Evolutionary conservation across 1,140 invertebrate genomes (phyloP).

Genomic region (Gryllus bimaculatus): DNA sequence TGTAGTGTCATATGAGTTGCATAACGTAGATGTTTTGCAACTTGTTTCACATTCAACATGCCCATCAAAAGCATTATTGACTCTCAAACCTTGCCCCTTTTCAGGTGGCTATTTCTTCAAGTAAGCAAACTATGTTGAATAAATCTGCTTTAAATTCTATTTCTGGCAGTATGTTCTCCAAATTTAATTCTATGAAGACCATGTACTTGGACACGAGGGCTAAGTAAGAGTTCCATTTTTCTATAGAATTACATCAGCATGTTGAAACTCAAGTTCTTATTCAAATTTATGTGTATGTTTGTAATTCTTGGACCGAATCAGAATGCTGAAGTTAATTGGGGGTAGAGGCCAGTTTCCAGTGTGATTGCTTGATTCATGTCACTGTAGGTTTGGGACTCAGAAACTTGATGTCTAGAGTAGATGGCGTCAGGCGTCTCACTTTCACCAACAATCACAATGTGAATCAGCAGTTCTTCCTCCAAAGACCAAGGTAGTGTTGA

Average conservation of each 20-base stretch:
- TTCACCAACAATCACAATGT: constrained; percentile 18
- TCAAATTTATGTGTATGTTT: background rate
- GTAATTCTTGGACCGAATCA: constrained; percentile 63
- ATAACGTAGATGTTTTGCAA: background rate
- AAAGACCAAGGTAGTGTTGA: constrained; percentile 17
- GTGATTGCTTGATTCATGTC: constrained; percentile 13
- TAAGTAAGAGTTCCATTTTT: background rate
- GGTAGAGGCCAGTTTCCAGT: constrained; percentile 32
- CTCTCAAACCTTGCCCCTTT: background rate
- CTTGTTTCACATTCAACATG: background rate
- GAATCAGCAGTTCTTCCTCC: constrained; percentile 19
- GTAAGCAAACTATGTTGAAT: background rate
- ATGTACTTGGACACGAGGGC: background rate
- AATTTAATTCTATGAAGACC: constrained; percentile 5
- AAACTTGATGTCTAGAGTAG: constrained; percentile 18
- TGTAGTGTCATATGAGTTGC: background rate
- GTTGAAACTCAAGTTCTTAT: background rate
- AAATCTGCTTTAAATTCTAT: background rate
- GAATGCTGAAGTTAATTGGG: constrained; percentile 83
- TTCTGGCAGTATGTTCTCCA: background rate
- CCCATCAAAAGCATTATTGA: background rate
- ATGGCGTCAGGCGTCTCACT: constrained; percentile 12
- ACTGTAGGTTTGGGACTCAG: constrained; percentile 15
- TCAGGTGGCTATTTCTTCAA: background rate
- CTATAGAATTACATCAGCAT: background rate